These are phyloP conservation scores for Chionomys nivalis DNA, from an alignment of 2,113 vertebrate genomes.

Conservation along the genomic window DNA sequence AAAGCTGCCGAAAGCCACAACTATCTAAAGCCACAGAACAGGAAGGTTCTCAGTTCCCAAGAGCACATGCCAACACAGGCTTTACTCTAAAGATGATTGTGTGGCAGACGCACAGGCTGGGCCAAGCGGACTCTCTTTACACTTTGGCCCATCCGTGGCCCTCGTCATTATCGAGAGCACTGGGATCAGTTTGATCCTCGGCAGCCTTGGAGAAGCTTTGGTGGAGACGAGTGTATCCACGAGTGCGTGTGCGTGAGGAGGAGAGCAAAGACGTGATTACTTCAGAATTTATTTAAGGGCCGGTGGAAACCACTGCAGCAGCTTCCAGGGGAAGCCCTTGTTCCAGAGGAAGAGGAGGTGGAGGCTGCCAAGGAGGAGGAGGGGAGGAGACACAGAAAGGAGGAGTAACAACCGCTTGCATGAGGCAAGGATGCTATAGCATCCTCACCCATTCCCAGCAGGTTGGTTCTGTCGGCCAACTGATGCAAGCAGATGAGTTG, in stretches of 20 bases:
- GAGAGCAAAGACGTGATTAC: conserved; percentile 86
- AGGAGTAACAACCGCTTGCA: neutral
- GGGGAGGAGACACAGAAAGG: neutral
- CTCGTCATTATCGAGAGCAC: neutral
- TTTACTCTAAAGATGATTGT: neutral
- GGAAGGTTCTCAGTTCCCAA: neutral
- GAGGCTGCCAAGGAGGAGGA: conserved; percentile 58
- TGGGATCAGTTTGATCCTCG: conserved; percentile 30
- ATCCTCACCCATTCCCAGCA: conserved; percentile 38
- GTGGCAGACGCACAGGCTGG: neutral
- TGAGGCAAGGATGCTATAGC: conserved; percentile 62
- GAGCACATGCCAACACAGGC: neutral
- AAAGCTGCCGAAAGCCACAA: neutral
- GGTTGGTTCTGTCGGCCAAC: conserved; percentile 62
- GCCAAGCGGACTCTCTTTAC: neutral
- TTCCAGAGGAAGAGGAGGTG: conserved; percentile 67
- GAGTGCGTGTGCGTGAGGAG: conserved; percentile 81
- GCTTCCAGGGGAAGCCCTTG: conserved; percentile 87
- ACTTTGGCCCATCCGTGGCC: neutral
- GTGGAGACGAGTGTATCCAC: conserved; percentile 67
- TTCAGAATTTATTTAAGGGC: conserved; percentile 90
- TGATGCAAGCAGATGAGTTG: neutral
- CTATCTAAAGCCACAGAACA: neutral
- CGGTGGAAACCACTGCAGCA: conserved; percentile 89
- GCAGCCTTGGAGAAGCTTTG: conserved; percentile 62